phyloP scores from a whole-genome alignment of 2,797 vertebrate species.

The Chelonia mydas region DNA sequence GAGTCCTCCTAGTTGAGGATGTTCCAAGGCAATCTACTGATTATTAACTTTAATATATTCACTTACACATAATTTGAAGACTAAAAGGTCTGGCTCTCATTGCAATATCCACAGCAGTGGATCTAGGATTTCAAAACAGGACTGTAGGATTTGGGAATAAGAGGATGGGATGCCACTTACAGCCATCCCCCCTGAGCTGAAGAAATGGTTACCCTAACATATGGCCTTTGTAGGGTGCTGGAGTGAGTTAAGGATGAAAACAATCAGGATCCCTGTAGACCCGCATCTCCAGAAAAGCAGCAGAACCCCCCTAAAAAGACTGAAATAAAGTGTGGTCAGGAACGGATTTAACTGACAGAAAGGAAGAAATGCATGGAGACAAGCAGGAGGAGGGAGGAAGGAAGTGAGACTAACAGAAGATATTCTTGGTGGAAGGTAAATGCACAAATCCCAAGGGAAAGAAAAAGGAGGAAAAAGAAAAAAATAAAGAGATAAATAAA shows the following conservation, averaged over 20 bases:
- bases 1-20: not conserved
- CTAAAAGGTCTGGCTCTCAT: not conserved
- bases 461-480: conserved; percentile 48
- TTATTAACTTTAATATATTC: not conserved
- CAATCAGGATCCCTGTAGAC: not conserved
- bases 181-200: not conserved
- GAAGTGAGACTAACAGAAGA: conserved; percentile 48
- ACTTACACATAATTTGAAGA: not conserved
- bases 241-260: not conserved
- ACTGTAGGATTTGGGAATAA: not conserved
- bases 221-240: fast-evolving
- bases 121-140: not conserved
- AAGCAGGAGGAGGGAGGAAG: not conserved
- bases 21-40: not conserved
- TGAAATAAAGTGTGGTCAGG: conserved; percentile 19
- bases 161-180: not conserved
- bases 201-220: not conserved
- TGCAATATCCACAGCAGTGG: not conserved
- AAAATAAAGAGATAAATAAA: conserved; percentile 41
- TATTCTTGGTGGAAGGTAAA: conserved; percentile 58
- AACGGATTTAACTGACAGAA: conserved; percentile 46
- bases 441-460: conserved; percentile 56
- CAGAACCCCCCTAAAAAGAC: conserved; percentile 18
- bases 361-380: not conserved
- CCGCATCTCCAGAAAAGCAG: not conserved